phyloP scores from a whole-genome alignment of 2,797 vertebrate species.

The Heteromormyrus szaboi region DNA sequence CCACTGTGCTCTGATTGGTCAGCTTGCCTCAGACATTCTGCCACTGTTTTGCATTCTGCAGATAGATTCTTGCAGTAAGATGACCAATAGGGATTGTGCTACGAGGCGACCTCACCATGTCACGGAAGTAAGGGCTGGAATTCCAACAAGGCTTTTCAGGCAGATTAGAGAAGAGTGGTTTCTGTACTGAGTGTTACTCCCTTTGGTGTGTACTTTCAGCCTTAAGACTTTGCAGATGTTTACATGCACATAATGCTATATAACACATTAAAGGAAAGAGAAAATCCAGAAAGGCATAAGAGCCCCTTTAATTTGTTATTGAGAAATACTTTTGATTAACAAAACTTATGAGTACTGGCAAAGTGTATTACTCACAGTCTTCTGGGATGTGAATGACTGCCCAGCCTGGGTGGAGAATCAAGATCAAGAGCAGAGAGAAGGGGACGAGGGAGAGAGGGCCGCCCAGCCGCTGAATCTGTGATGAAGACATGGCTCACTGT shows the following conservation, averaged over 20 bases:
- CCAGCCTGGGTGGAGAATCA: slow-evolving; percentile 13
- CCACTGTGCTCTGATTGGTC: background rate
- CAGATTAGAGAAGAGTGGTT: background rate
- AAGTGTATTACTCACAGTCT: slow-evolving; percentile 35
- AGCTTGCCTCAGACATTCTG: background rate
- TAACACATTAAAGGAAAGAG: background rate
- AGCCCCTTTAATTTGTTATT: background rate
- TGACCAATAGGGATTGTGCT: background rate
- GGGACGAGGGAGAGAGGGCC: slow-evolving; percentile 17
- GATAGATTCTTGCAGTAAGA: background rate
- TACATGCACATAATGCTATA: background rate
- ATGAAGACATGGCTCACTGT: slow-evolving; percentile 35
- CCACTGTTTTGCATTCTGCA: background rate
- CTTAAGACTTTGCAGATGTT: background rate
- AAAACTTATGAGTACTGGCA: background rate
- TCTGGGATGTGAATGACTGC: slow-evolving; percentile 29
- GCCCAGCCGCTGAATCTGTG: slow-evolving; percentile 21
- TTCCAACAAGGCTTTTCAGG: background rate
- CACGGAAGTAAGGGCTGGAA: background rate
- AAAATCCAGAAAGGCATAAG: background rate
- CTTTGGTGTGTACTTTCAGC: background rate
- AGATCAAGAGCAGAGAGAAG: slow-evolving; percentile 19
- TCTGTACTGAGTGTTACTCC: background rate
- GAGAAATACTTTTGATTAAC: background rate
- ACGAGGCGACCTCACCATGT: background rate